Base-by-base conservation (phyloP, 2,888 invertebrate genomes). In the Dolomedes plantarius region DNA sequence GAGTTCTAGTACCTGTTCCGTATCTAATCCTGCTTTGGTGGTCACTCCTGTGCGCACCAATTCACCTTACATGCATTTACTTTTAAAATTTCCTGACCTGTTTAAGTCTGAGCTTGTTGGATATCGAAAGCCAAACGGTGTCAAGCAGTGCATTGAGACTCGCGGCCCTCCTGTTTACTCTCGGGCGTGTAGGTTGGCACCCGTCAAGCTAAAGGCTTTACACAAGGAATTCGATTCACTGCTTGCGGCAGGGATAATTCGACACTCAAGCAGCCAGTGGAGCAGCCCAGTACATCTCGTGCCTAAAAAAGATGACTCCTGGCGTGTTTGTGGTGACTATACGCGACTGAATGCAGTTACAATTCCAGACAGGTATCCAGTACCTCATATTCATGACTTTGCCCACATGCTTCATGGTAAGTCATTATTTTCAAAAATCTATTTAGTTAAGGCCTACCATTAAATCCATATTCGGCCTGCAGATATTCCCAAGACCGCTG, bases 401-500 rank as follows among this genome's bases (percentile, higher is more conserved):
- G 19, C 23, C n/a, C 0, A 41, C 39, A 28, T 1, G 28, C 39
- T 72, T 13, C 2, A n/a, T 9, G 46, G 46, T 9, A 16, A 46
- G 46, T 46, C 9, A 11, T 16, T 46, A n/a, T 72, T 46, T 36
- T 73, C 56, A 16, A 73, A 13, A 1, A 1, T 68, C 1, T 77
- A 77, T 19, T 36, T 69, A 13, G 36, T 11, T 5, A 11, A 28
- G 9, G 29, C 71, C 27, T 46, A 72, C 29, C 29, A 46, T 9
- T 71, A 46, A 29, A 73, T 73, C 56, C 56, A 56, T 2, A 72
- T 56, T 31, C 7, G 56, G 9, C 11, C 7, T 1, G 31, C 19
- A 0, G 72, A 56, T 13, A 32, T 73, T 3, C 31, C 19, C 19
- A 73, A 73, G 56, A 56, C 56, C 0, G 91, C 91, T 0, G 89